Evolutionary conservation across 1,140 invertebrate species (phyloP), one percentile per base, ranked within the genome.

Genomic region (Choristoneura fumiferana): DNA sequence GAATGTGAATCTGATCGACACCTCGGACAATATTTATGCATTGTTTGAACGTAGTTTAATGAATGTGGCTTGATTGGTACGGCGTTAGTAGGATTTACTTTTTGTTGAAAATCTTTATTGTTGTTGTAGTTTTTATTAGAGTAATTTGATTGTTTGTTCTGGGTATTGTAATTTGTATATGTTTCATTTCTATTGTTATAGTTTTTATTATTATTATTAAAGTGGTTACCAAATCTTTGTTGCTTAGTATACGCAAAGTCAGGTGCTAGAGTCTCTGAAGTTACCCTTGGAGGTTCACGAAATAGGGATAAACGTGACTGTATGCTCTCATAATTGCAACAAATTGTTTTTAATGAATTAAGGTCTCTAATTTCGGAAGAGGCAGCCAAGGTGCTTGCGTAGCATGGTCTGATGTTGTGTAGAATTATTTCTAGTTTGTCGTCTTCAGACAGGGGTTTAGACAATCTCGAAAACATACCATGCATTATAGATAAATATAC

Each of bases 161-260:
- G 0, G 2, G 14, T 12, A 9, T 17, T 15, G 1, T 17, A 12
- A 13, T 14, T 4, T 12, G 10, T 4, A n/a, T 15, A 10, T 6
- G 1, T 12, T 8, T 22, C 17, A 22, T 45, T 45, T 45, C n/a
- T n/a, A n/a, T 9, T 3, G 40, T 45, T 15, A 18, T 45, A 8
- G 10, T 15, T 10, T 5, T 39, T 39, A 4, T 14, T 39, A 14
- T 4, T 6, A 12, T 39, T 6, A n/a, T 4, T 14, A 6, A 17
- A 8, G 14, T 6, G 9, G 12, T 17, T 12, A 8, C 2, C 0
- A 45, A 45, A n/a, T n/a, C n/a, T n/a, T n/a, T n/a, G n/a, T n/a
- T n/a, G n/a, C n/a, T n/a, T n/a, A n/a, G n/a, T 15, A 49, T 49
- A 49, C 1, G 43, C 43, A 49, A 49, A 49, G 17, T 33, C 22